A percentile compares a stretch with the other conserved stretches of the same genome.
These are phyloP conservation scores for Zeugodacus cucurbitae DNA, from an alignment of 1,140 invertebrate genomes.

Conservation along the genomic window DNA sequence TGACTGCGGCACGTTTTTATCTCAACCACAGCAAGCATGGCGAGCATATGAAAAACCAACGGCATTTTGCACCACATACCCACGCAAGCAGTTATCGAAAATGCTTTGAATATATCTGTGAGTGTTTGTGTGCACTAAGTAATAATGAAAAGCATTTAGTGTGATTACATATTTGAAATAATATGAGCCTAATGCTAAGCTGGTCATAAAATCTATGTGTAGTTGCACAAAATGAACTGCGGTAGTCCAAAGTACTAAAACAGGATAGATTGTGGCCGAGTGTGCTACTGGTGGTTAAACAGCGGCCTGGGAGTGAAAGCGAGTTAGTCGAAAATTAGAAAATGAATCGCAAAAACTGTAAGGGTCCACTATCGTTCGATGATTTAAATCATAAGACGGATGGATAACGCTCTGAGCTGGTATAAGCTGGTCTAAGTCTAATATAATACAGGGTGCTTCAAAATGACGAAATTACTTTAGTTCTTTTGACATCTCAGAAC, in stretches of 20 bases:
- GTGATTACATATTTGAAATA: constrained; percentile 38
- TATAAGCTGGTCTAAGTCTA: too few relatives aligned
- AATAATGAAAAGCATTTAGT: constrained; percentile 36
- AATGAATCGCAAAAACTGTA: too few relatives aligned
- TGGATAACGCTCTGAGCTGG: too few relatives aligned
- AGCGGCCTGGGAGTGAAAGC: too few relatives aligned
- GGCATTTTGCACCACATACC: background rate
- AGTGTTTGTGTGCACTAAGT: background rate
- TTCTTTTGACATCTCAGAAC: too few relatives aligned
- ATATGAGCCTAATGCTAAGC: constrained; percentile 27
- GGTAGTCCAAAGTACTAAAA: background rate
- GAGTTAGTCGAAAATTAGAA: too few relatives aligned
- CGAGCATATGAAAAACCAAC: background rate
- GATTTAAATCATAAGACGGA: too few relatives aligned
- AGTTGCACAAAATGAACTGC: background rate
- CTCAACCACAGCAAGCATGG: background rate
- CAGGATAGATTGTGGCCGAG: too few relatives aligned
- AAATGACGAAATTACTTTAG: too few relatives aligned
- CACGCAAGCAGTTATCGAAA: background rate
- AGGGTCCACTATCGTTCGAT: too few relatives aligned
- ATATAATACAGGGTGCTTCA: too few relatives aligned
- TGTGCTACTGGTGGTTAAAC: too few relatives aligned
- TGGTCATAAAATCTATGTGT: background rate
- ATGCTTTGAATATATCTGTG: background rate
- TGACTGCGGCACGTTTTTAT: constrained; percentile 28